Percentiles rank a stretch among this genome's conserved stretches.
phyloP scores from a whole-genome alignment of 2,113 vertebrate species.

The Microcebus lehilahytsara region DNA sequence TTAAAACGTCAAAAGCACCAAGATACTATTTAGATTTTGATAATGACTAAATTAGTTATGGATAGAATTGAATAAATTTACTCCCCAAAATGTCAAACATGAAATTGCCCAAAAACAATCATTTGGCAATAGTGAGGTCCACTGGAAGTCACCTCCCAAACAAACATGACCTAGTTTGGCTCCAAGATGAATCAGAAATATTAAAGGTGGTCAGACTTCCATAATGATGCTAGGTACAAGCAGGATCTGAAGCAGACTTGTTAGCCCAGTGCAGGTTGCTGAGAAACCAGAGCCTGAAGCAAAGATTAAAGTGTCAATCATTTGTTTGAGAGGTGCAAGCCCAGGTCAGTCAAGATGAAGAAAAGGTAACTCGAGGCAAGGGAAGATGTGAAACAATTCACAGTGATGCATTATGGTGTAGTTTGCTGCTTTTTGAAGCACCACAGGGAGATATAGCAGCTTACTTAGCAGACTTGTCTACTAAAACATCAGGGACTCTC shows the following conservation, averaged over 20 bases:
- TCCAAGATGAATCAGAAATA: background rate
- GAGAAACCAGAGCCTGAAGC: background rate
- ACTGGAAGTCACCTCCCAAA: background rate
- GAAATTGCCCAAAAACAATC: background rate
- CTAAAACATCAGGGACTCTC: background rate
- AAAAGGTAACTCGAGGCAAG: background rate
- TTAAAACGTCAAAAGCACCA: background rate
- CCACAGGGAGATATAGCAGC: background rate
- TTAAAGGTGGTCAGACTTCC: background rate
- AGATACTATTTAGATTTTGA: background rate
- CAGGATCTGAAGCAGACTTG: background rate
- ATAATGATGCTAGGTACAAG: background rate
- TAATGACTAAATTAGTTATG: background rate
- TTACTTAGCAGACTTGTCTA: background rate
- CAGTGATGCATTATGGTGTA: too few species aligned
- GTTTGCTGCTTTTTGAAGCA: background rate
- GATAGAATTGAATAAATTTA: background rate
- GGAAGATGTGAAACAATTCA: background rate
- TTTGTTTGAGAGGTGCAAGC: background rate
- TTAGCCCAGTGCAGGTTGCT: background rate
- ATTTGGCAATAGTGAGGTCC: background rate
- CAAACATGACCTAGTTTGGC: background rate
- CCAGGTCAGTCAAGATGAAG: background rate
- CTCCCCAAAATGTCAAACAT: background rate
- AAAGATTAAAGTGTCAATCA: background rate